A percentile compares a stretch with the other conserved stretches of the same genome.
Conservation (phyloP, 2,888 invertebrate genomes). For the Acrocera orbiculus region DNA sequence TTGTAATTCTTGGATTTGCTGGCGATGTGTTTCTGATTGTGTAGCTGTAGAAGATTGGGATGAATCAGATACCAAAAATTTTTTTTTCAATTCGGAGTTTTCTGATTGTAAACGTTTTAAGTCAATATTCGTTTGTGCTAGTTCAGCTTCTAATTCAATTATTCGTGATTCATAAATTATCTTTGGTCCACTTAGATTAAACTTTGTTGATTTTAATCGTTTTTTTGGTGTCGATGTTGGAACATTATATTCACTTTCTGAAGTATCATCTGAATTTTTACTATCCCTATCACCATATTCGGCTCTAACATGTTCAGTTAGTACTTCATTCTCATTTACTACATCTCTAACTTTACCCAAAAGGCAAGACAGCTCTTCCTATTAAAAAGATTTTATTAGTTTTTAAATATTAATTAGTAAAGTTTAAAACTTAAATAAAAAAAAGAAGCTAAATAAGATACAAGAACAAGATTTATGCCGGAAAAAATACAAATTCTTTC, state of each 20-base stretch:
- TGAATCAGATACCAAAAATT: conserved; percentile 21
- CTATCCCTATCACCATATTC: conserved; percentile 40
- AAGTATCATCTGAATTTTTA: conserved; percentile 31
- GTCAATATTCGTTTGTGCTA: conserved; percentile 60
- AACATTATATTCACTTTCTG: conserved; percentile 34
- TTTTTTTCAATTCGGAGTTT: conserved; percentile 35
- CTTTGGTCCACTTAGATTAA: conserved; percentile 50
- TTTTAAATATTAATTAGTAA: not conserved
- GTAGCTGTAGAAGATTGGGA: conserved; percentile 30
- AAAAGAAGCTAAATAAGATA: too few relatives aligned
- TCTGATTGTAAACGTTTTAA: conserved; percentile 54
- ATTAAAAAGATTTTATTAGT: conserved; percentile 1
- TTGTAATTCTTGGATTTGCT: conserved; percentile 52
- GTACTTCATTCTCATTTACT: conserved; percentile 63
- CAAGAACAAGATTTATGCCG: too few relatives aligned
- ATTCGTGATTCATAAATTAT: conserved; percentile 73
- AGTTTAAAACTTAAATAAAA: too few relatives aligned
- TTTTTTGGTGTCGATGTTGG: conserved; percentile 14
- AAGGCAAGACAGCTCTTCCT: conserved; percentile 59
- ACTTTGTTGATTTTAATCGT: conserved; percentile 8
- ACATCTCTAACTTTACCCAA: conserved; percentile 71
- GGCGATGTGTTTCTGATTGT: conserved; percentile 39
- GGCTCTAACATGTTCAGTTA: conserved; percentile 60
- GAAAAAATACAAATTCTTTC: too few relatives aligned
- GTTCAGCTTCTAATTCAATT: conserved; percentile 66